Evolutionary conservation across 2,888 invertebrate species (phyloP).

Genomic region (Osedax fenrisi): DNA sequence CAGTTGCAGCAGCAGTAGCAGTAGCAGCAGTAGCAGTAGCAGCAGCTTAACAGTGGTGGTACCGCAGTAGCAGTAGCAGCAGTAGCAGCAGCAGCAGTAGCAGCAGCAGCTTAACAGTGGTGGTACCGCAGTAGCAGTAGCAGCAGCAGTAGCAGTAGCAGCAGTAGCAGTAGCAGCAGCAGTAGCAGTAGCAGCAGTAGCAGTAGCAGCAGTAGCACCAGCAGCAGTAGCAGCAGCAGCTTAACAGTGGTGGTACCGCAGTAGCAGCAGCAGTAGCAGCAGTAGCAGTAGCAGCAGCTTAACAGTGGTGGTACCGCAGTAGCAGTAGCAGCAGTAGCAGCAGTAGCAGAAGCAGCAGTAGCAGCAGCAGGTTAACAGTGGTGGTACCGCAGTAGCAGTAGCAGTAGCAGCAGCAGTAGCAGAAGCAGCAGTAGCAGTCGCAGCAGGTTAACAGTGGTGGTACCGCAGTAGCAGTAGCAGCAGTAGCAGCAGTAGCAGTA

Average conservation of each 20-base stretch:
- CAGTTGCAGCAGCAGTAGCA: too few species aligned
- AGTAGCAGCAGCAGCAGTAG: neutral
- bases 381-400: neutral
- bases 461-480: too few species aligned
- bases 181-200: constrained; percentile 12
- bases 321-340: constrained; percentile 12
- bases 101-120: too few species aligned
- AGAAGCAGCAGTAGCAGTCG: too few species aligned
- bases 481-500: too few species aligned
- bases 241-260: too few species aligned
- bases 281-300: too few species aligned
- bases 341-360: constrained; percentile 6
- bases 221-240: constrained; percentile 13
- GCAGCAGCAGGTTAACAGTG: too few species aligned
- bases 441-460: too few species aligned
- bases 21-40: constrained; percentile 4
- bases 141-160: neutral
- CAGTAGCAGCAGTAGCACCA: constrained; percentile 12
- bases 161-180: constrained; percentile 10
- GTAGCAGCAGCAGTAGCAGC: constrained; percentile 14
- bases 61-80: constrained; percentile 4
- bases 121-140: neutral
- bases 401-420: too few species aligned
- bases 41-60: too few species aligned
- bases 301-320: too few species aligned